phyloP scores from a whole-genome alignment of 1,140 invertebrate genomes.

The Ylistrum balloti region DNA sequence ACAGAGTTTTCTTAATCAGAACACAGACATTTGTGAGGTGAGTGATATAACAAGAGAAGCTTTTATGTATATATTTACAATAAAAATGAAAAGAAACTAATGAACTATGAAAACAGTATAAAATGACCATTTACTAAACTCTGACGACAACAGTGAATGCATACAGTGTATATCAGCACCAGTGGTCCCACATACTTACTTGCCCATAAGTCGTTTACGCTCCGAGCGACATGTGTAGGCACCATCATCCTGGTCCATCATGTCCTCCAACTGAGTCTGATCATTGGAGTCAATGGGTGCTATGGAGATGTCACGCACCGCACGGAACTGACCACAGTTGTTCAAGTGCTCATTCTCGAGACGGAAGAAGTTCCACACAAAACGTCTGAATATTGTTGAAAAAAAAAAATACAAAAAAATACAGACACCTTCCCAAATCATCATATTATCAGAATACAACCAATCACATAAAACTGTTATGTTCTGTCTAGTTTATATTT shows the following conservation, averaged over 20 bases:
- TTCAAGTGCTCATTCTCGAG: constrained; percentile 99
- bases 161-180: not conserved
- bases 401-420: too few relatives aligned
- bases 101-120: not conserved
- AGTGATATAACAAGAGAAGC: not conserved
- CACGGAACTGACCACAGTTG: constrained; percentile 99
- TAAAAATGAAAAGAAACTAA: not conserved
- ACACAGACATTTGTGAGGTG: not conserved
- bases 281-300: constrained; percentile 97
- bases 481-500: too few relatives aligned
- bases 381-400: constrained; percentile 87
- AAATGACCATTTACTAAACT: not conserved
- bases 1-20: too few relatives aligned
- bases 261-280: constrained; percentile 93
- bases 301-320: constrained; percentile 98
- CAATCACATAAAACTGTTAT: too few relatives aligned
- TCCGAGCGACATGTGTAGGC: constrained; percentile 89
- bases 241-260: constrained; percentile 97
- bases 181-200: not conserved
- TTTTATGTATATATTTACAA: too few relatives aligned
- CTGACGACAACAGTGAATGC: too few relatives aligned
- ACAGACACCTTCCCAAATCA: too few relatives aligned
- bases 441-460: too few relatives aligned
- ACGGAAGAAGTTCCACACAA: constrained; percentile 99
- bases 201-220: constrained; percentile 60